Evolutionary conservation across 2,888 invertebrate genomes (phyloP).

Genomic region (Ophion ellenae): DNA sequence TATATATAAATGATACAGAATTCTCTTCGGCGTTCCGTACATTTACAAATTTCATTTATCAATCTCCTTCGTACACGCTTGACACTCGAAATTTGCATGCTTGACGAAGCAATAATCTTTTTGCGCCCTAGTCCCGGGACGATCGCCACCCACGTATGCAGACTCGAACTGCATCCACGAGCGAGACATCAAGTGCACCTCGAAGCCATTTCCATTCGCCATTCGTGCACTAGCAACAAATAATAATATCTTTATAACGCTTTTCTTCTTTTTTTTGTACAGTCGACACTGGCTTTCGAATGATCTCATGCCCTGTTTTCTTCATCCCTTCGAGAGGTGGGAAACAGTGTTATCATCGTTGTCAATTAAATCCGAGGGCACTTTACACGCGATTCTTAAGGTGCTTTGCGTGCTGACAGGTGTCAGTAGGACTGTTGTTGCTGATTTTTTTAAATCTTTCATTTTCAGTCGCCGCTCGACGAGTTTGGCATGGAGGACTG

Average conservation of each 20-base stretch:
- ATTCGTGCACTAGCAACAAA: neutral
- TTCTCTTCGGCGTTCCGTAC: neutral
- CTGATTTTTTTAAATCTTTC: constrained; percentile 20
- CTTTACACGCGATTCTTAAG: neutral
- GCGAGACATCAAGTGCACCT: no score
- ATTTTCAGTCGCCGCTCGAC: constrained; percentile 18
- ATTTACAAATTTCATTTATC: constrained; percentile 5
- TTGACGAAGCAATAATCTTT: neutral
- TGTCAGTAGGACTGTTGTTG: neutral
- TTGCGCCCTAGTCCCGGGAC: neutral
- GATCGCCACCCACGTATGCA: neutral
- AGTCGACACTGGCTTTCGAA: neutral
- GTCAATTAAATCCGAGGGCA: neutral
- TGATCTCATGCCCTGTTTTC: neutral
- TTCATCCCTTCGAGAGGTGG: neutral
- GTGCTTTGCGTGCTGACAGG: constrained; percentile 28
- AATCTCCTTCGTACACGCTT: neutral
- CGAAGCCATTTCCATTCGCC: no score
- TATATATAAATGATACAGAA: neutral
- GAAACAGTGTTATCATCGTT: neutral
- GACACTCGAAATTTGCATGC: neutral
- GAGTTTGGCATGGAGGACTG: constrained; percentile 30
- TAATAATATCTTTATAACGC: neutral
- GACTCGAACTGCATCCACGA: neutral
- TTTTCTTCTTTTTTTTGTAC: neutral